phyloP scores from a whole-genome alignment of 2,797 vertebrate genomes.

The Pseudomugil tenellus region DNA sequence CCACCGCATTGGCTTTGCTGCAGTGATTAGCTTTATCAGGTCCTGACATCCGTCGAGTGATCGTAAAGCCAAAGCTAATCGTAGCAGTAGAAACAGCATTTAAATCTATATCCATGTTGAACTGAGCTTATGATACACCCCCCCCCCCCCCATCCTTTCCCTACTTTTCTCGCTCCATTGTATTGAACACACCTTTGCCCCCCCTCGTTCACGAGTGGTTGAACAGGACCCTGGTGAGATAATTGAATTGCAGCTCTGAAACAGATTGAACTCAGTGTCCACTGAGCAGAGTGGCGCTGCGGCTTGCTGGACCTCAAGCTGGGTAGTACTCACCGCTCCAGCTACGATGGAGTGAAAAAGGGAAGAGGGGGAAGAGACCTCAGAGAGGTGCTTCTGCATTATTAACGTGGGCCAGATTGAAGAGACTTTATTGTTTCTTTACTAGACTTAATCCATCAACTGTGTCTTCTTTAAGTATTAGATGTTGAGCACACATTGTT shows the following conservation, averaged over 20 bases:
- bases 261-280: constrained; percentile 85
- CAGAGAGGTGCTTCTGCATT: constrained; percentile 75
- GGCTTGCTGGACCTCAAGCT: constrained; percentile 77
- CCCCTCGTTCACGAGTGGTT: constrained; percentile 70
- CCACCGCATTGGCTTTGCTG: constrained; percentile 63
- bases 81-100: constrained; percentile 61
- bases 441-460: constrained; percentile 49
- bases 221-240: constrained; percentile 75
- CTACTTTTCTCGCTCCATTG: constrained; percentile 5
- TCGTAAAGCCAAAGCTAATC: constrained; percentile 73
- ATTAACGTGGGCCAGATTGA: constrained; percentile 79
- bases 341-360: constrained; percentile 49
- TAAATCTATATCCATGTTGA: constrained; percentile 70
- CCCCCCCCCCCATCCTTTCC: not conserved
- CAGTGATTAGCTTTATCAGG: constrained; percentile 79
- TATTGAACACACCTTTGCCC: constrained; percentile 66
- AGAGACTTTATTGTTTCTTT: constrained; percentile 42
- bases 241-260: constrained; percentile 84
- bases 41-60: constrained; percentile 71
- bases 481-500: constrained; percentile 48
- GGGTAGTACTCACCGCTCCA: constrained; percentile 72
- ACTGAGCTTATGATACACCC: constrained; percentile 60
- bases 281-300: constrained; percentile 70
- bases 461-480: constrained; percentile 55
- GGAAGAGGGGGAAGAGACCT: constrained; percentile 54